Conservation (phyloP, 2,888 invertebrate genomes). For the Hololepta plana region DNA sequence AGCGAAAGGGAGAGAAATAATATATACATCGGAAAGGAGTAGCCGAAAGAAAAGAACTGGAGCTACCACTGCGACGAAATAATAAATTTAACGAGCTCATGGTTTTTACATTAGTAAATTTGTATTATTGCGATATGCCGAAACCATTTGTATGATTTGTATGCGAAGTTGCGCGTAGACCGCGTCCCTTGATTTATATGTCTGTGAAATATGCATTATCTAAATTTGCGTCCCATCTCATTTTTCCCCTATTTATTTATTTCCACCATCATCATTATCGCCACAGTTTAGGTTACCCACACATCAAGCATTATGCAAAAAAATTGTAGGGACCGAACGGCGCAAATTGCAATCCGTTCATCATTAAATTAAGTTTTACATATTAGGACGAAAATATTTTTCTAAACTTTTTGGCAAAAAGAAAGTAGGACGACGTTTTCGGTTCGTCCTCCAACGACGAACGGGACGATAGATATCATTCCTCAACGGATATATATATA, state of each 20-base stretch:
- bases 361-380: too few relatives aligned
- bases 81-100: conserved; percentile 11
- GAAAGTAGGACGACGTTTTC: conserved; percentile 14
- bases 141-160: conserved; percentile 19
- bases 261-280: too few relatives aligned
- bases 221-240: conserved; percentile 28
- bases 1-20: too few relatives aligned
- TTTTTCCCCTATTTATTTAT: too few relatives aligned
- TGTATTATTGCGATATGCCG: conserved; percentile 19
- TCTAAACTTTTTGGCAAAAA: conserved; percentile 1
- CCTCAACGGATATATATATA: too few relatives aligned
- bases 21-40: too few relatives aligned
- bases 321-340: too few relatives aligned
- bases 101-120: conserved; percentile 18
- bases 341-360: too few relatives aligned
- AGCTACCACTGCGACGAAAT: conserved; percentile 9
- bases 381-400: conserved; percentile 1
- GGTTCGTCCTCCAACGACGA: conserved; percentile 4
- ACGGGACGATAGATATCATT: conserved; percentile 22
- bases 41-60: too few relatives aligned
- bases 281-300: too few relatives aligned
- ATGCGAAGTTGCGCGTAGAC: conserved; percentile 24
- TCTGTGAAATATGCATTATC: conserved; percentile 29
- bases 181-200: conserved; percentile 25
- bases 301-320: too few relatives aligned